Conservation (phyloP, 2,888 invertebrate genomes). For the Dermolepida albohirtum region DNA sequence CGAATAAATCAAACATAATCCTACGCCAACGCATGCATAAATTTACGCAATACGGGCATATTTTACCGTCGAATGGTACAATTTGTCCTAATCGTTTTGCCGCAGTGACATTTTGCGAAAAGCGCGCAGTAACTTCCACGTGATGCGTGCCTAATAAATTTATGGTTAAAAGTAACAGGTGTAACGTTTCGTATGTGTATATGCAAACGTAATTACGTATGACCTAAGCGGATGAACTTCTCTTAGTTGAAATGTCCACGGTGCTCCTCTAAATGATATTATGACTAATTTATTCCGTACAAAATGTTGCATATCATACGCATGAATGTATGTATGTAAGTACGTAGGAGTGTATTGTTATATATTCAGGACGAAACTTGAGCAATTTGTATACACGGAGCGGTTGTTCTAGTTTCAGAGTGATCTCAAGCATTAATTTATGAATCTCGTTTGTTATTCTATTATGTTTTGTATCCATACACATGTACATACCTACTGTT, state of each 20-base stretch:
- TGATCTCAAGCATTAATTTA: conserved; percentile 39
- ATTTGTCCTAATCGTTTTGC: conserved; percentile 50
- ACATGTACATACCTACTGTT: conserved; percentile 31
- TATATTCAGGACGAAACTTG: conserved; percentile 44
- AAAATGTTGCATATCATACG: no score
- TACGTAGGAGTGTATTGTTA: conserved; percentile 22
- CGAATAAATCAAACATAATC: conserved; percentile 36
- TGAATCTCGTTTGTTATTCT: conserved; percentile 38
- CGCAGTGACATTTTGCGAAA: conserved; percentile 49
- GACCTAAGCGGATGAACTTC: conserved; percentile 31
- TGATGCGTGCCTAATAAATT: conserved; percentile 50
- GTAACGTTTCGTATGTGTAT: conserved; percentile 45
- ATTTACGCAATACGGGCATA: conserved; percentile 48
- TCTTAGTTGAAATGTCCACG: conserved; percentile 2
- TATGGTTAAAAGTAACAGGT: conserved; percentile 47
- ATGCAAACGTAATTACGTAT: conserved; percentile 38
- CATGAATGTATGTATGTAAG: no score
- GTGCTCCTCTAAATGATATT: conserved; percentile 11
- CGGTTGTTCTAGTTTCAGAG: conserved; percentile 43
- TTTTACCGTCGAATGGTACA: conserved; percentile 51
- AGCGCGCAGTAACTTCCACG: conserved; percentile 50
- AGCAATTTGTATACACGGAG: conserved; percentile 44
- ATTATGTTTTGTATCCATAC: conserved; percentile 35
- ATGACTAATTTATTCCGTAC: not conserved
- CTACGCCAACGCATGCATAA: conserved; percentile 45